Conservation (phyloP, 2,113 vertebrate genomes). For the Petroica traversi region DNA sequence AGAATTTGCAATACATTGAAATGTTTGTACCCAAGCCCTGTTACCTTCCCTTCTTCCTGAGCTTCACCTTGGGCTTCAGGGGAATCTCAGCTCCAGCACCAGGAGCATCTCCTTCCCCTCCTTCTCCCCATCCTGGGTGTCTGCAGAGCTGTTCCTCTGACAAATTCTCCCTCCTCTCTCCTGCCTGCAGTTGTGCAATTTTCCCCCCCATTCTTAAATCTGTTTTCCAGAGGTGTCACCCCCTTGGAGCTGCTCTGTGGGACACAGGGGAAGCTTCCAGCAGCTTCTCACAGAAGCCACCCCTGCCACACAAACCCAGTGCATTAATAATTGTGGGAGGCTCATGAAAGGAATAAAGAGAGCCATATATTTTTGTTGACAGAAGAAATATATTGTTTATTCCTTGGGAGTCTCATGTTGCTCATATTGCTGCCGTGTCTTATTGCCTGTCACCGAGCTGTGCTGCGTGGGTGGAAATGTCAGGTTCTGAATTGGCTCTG, state of each 20-base stretch:
- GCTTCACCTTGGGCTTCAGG: too few species aligned
- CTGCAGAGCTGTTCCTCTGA: neutral
- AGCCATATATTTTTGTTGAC: constrained; percentile 10
- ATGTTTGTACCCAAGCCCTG: neutral
- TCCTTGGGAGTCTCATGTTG: constrained; percentile 8
- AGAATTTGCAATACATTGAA: neutral
- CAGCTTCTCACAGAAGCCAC: neutral
- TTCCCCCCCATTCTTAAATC: neutral
- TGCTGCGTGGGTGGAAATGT: constrained; percentile 43
- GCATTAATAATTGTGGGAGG: neutral
- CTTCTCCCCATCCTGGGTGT: neutral
- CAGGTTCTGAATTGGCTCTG: neutral
- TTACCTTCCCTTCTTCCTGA: neutral
- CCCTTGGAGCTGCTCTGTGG: neutral
- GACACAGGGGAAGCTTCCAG: neutral
- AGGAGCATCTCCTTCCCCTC: neutral
- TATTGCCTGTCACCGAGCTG: constrained; percentile 17
- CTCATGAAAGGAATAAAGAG: constrained; percentile 1
- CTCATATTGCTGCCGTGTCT: constrained; percentile 19
- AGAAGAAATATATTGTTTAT: constrained; percentile 24
- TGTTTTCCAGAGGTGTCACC: neutral
- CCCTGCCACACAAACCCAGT: neutral
- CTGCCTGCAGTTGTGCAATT: neutral
- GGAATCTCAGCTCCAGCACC: neutral
- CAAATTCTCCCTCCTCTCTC: neutral